Conservation (phyloP, 2,888 invertebrate species). For the Cephus rjabovi region DNA sequence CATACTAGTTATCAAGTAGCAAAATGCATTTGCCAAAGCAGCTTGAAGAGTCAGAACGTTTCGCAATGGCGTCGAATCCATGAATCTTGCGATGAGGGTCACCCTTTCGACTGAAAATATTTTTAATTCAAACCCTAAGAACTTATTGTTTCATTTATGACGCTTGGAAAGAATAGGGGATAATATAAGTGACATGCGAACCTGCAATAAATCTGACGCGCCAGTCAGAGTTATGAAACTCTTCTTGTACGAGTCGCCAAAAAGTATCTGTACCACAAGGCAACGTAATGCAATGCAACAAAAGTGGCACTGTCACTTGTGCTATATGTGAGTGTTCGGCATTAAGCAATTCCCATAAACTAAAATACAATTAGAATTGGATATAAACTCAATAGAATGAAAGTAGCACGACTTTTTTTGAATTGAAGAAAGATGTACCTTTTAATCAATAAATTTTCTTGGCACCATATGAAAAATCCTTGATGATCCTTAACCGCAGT, state of each 20-base stretch:
- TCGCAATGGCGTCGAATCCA: conserved; percentile 89
- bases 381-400: background rate
- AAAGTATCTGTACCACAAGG: conserved; percentile 95
- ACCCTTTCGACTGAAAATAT: conserved; percentile 84
- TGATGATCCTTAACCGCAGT: conserved; percentile 89
- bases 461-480: conserved; percentile 95
- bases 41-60: conserved; percentile 89
- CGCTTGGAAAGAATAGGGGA: no score
- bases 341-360: conserved; percentile 93
- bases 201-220: conserved; percentile 89
- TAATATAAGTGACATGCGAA: conserved; percentile 43
- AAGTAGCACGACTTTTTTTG: background rate
- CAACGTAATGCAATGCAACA: conserved; percentile 94
- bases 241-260: conserved; percentile 94
- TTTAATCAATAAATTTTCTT: conserved; percentile 93
- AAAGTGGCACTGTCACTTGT: conserved; percentile 89
- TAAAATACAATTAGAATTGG: conserved; percentile 56
- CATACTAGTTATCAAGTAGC: conserved; percentile 94
- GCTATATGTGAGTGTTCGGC: conserved; percentile 95
- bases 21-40: conserved; percentile 95
- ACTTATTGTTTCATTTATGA: background rate
- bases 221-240: conserved; percentile 93
- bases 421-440: conserved; percentile 72
- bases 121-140: background rate
- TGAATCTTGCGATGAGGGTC: conserved; percentile 90